A percentile compares a stretch with the other conserved stretches of the same genome.
These are phyloP conservation scores for Danionella dracula DNA, from an alignment of 2,797 vertebrate genomes.

Conservation along the genomic window DNA sequence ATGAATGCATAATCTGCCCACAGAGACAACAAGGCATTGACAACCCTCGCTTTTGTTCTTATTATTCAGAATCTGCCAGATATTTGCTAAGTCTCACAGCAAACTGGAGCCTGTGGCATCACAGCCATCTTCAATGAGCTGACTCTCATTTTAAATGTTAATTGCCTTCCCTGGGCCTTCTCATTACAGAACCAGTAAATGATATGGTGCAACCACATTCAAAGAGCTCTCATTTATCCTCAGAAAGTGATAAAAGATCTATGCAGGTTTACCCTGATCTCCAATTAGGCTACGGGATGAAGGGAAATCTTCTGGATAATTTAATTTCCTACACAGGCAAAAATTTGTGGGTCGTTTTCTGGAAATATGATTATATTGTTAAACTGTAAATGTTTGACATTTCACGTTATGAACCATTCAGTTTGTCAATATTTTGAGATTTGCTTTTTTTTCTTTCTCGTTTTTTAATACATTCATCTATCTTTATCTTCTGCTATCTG, in stretches of 20 bases:
- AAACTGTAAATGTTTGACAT: no score
- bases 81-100: slow-evolving; percentile 57
- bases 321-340: background rate
- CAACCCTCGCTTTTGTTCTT: background rate
- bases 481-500: no score
- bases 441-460: no score
- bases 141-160: slow-evolving; percentile 63
- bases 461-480: no score
- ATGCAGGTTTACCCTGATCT: slow-evolving; percentile 41
- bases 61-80: slow-evolving; percentile 55
- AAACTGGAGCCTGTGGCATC: slow-evolving; percentile 45
- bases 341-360: no score
- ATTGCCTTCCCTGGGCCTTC: slow-evolving; percentile 59
- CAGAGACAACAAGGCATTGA: slow-evolving; percentile 7
- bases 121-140: slow-evolving; percentile 57
- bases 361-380: no score
- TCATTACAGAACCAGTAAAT: slow-evolving; percentile 60
- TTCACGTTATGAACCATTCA: no score
- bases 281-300: slow-evolving; percentile 39
- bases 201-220: slow-evolving; percentile 49
- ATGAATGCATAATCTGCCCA: background rate
- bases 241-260: slow-evolving; percentile 49
- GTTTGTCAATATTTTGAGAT: no score
- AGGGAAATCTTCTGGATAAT: slow-evolving; percentile 20
- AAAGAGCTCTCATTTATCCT: slow-evolving; percentile 52